Evolutionary conservation across 64 coral and sea anemone species (phyloP), one percentile per base, ranked within the genome.

Genomic region (Porites australiensis): DNA sequence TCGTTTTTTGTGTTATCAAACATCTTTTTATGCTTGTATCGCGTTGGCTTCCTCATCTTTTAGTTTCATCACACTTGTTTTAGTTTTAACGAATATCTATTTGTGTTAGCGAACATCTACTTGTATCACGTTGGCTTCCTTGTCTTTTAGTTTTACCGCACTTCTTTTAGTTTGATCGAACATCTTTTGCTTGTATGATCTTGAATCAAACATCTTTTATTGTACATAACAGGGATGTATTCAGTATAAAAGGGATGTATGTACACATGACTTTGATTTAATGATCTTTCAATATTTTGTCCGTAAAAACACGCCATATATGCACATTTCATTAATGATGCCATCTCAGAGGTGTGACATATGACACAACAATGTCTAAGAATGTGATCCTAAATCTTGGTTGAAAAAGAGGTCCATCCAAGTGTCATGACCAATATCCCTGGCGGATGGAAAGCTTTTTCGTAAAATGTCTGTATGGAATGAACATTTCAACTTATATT

Each of bases 1-100:
- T 67, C 64, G 64, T 67, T 67, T 67, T 67, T 67, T 67, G 64
- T 67, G 64, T 67, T 13, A 67, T 67, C 64, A n/a, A 67, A 67
- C 64, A 67, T 13, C 64, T 67, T 67, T 67, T 67, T 67, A 67
- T 37, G 27, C 27, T 37, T 37, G 27, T 37, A 37, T 37, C 27
- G 27, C 27, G 27, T 37, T 37, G 27, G 64, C 64, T 67, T 67
- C 64, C 64, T 67, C 64, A n/a, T 67, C 64, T 67, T 67, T 67
- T 67, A 67, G 64, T 67, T 67, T 67, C 4, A 67, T 67, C 64
- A 19, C 64, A 67, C 64, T 2, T 67, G 2, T 67, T 67, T 67
- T 67, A 67, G 64, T 67, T 67, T 3, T 67, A 67, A 67, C 64
- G 64, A 67, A 67, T 19, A 67, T 67, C 64, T 67, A 13, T 67